Evolutionary conservation across 2,888 invertebrate species (phyloP), one percentile per base, ranked within the genome.

Genomic region (Nephrotoma appendiculata): DNA sequence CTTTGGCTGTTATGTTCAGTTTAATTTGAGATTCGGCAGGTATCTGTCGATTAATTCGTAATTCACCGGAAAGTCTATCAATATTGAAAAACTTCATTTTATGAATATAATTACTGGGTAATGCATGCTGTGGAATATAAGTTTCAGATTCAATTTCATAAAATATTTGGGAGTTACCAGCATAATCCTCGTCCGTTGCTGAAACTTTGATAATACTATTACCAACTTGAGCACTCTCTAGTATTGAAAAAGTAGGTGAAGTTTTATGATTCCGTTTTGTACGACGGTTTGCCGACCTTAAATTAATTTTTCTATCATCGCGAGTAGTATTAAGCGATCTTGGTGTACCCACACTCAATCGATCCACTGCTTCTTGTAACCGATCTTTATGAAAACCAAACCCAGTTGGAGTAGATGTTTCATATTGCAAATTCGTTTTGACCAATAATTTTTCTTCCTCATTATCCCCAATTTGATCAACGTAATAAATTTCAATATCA

Each of bases 11-110:
- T 5, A 97, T 92, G 89, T 96, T 95, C 4, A 98, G 91, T 87
- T 94, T 92, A 88, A 96, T 95, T 89, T 96, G 95, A 0, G 94
- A 94, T 90, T 96, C 96, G 0, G 96, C 95, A 0, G 95, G 94
- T 83, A 96, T 91, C 0, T 93, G 93, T 89, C 95, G 93, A 9
- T 95, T 95, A 0, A 96, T 94, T 41, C 95, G 93, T 2, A 97
- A 91, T 89, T 96, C 96, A 0, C 97, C 97, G n/a, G 94, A 94
- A 88, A 93, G 92, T 88, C 96, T 93, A 89, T 96, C 96, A 41
- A 97, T 94, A 86, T 94, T 94, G 90, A 97, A 97, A 91, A 95
- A 95, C 88, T 94, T 94, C 0, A 93, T 90, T 2, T 87, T 87
- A 44, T 88, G 87, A 89, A 93, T 92, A 88, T 92, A 89, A n/a